A percentile compares a stretch with the other conserved stretches of the same genome.
Conservation (phyloP, 2,888 invertebrate species). For the Flexamia atlantica region DNA sequence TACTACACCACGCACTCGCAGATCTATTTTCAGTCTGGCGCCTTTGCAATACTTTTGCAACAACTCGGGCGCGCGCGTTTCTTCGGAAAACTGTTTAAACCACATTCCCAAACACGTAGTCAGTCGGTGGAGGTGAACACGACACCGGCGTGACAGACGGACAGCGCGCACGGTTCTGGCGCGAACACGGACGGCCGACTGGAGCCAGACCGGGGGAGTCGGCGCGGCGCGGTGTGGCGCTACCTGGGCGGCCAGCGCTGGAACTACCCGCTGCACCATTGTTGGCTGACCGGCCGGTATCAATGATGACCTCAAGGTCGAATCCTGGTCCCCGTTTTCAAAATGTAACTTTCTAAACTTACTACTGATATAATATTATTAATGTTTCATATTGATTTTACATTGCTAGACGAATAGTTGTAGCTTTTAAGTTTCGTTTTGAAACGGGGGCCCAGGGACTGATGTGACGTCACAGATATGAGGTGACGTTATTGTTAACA, state of each 20-base stretch:
- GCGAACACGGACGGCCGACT: not conserved
- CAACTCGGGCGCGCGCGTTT: slow-evolving; percentile 38
- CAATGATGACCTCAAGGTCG: not conserved
- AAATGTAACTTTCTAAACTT: too few species aligned
- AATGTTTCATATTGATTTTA: too few species aligned
- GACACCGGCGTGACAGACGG: not conserved
- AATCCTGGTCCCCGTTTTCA: too few species aligned
- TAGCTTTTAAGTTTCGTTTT: too few species aligned
- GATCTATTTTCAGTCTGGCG: slow-evolving; percentile 40
- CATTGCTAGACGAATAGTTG: too few species aligned
- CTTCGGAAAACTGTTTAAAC: slow-evolving; percentile 31
- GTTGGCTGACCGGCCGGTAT: not conserved
- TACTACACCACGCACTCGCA: not conserved
- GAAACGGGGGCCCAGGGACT: too few species aligned
- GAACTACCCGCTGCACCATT: slow-evolving; percentile 4
- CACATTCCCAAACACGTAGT: slow-evolving; percentile 50
- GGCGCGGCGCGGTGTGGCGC: not conserved
- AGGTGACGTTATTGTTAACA: too few species aligned
- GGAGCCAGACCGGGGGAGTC: slow-evolving; percentile 1
- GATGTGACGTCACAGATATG: too few species aligned
- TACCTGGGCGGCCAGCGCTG: not conserved
- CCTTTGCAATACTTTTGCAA: slow-evolving; percentile 32
- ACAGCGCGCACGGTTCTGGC: slow-evolving; percentile 29
- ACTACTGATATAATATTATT: too few species aligned
- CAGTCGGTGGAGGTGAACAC: not conserved